phyloP scores from a whole-genome alignment of 2,113 vertebrate genomes.

The Poeciliopsis prolifica region DNA sequence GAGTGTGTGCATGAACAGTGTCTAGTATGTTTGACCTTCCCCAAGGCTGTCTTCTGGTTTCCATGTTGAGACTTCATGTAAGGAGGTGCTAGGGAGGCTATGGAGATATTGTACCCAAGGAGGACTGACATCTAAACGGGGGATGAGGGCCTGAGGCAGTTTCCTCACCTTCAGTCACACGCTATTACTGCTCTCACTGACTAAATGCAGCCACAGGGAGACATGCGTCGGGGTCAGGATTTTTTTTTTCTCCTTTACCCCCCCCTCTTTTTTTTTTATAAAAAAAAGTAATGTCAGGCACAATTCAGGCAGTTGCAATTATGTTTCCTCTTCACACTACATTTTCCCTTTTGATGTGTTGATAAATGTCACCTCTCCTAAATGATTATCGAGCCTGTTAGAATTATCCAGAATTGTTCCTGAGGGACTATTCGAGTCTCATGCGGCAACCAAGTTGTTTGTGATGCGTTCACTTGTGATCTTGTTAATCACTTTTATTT shows the following conservation, averaged over 20 bases:
- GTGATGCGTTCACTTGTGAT: conserved; percentile 34
- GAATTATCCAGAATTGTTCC: conserved; percentile 42
- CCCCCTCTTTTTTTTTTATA: conserved; percentile 23
- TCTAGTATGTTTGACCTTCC: conserved; percentile 50
- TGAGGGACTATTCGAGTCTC: conserved; percentile 31
- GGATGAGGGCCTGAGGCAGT: conserved; percentile 62
- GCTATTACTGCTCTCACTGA: conserved; percentile 75
- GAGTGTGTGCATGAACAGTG: conserved; percentile 18
- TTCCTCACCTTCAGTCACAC: conserved; percentile 79
- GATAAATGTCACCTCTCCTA: conserved; percentile 66
- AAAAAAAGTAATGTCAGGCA: conserved; percentile 48
- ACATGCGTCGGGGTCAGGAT: conserved; percentile 65
- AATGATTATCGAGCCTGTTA: conserved; percentile 56
- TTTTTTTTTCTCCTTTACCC: conserved; percentile 26
- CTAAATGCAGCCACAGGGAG: conserved; percentile 70
- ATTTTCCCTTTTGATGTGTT: conserved; percentile 59
- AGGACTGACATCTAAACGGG: conserved; percentile 72
- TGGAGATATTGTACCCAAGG: conserved; percentile 60
- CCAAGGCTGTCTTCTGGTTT: conserved; percentile 38
- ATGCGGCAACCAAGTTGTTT: conserved; percentile 3
- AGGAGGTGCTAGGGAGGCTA: conserved; percentile 51
- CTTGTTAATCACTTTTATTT: conserved; percentile 40
- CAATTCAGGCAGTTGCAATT: conserved; percentile 43
- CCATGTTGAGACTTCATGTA: conserved; percentile 56
- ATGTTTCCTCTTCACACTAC: conserved; percentile 59